Evolutionary conservation across 2,888 invertebrate species (phyloP), one percentile per base, ranked within the genome.

Genomic region (Cephus pygmeus): DNA sequence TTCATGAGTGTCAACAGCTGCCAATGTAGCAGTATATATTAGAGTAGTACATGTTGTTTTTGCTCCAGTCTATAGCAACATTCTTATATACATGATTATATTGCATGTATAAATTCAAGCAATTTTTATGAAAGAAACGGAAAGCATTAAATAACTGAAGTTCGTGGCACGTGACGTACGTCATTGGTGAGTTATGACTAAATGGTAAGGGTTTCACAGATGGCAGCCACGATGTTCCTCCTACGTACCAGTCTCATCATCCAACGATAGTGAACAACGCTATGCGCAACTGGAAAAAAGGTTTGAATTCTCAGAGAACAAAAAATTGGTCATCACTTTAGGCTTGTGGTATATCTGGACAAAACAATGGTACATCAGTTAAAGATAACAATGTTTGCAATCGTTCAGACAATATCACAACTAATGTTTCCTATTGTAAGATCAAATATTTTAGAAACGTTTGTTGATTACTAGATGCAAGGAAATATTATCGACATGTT

Each of bases 201-300:
- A 90, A 90, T 87, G 84, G 85, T 85, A 89, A 90, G 88, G 86
- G 87, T 89, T 90, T 88, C 90, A 85, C 90, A 90, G 90, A 90
- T 90, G 90, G 90, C 87, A 87, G 89, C 87, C 90, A 86, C 87
- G 89, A 91, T 85, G 90, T 90, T 85, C 85, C 89, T 88, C 85
- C 90, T 85, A 89, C 87, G 85, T 90, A 90, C 86, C 91, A 90
- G 88, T 88, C 85, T 88, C 92, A 85, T 85, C 90, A 86, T 86
- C 91, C 87, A 88, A 86, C 86, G 90, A 91, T 86, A 88, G 89
- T 86, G 88, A 90, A 86, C 86, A 89, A 88, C 88, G 87, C 89
- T 84, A 88, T 85, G 81, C 90, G 89, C 88, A 90, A 88, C 88
- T 90, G 90, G 90, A 90, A 90, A 89, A 90, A 90, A 90, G 90